These are phyloP conservation scores for Xyrichtys novacula DNA, from an alignment of 2,797 vertebrate species.

Conservation along the genomic window DNA sequence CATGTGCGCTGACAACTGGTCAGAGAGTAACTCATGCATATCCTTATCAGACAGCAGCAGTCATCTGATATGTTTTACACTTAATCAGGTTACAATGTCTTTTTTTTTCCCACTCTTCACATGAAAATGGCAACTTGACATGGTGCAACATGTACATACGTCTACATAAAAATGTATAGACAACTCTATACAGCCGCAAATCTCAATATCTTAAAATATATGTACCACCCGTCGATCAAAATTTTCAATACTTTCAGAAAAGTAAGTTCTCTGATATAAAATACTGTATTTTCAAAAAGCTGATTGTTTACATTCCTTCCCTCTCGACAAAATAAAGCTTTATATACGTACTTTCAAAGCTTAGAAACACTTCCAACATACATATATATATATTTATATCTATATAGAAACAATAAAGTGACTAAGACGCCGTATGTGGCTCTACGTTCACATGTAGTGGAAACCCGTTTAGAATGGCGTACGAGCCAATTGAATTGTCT, in stretches of 20 bases:
- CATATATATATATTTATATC: slow-evolving; percentile 74
- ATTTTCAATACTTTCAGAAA: slow-evolving; percentile 86
- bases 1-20: slow-evolving; percentile 61
- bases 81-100: slow-evolving; percentile 59
- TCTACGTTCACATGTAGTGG: slow-evolving; percentile 88
- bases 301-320: slow-evolving; percentile 85
- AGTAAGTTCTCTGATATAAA: slow-evolving; percentile 88
- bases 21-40: slow-evolving; percentile 74
- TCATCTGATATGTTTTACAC: slow-evolving; percentile 62
- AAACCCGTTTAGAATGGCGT: slow-evolving; percentile 87
- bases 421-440: slow-evolving; percentile 82
- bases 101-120: slow-evolving; percentile 29
- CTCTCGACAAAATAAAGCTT: slow-evolving; percentile 89
- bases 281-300: slow-evolving; percentile 86
- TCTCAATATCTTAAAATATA: slow-evolving; percentile 92
- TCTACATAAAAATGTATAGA: slow-evolving; percentile 87
- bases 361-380: slow-evolving; percentile 84
- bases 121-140: slow-evolving; percentile 77
- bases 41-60: slow-evolving; percentile 75
- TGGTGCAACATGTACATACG: slow-evolving; percentile 79
- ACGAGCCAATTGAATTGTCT: slow-evolving; percentile 74
- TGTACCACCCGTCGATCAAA: slow-evolving; percentile 84
- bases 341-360: slow-evolving; percentile 82
- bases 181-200: slow-evolving; percentile 92
- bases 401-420: slow-evolving; percentile 87